phyloP scores from a whole-genome alignment of 2,797 vertebrate genomes.

The Semotilus atromaculatus region DNA sequence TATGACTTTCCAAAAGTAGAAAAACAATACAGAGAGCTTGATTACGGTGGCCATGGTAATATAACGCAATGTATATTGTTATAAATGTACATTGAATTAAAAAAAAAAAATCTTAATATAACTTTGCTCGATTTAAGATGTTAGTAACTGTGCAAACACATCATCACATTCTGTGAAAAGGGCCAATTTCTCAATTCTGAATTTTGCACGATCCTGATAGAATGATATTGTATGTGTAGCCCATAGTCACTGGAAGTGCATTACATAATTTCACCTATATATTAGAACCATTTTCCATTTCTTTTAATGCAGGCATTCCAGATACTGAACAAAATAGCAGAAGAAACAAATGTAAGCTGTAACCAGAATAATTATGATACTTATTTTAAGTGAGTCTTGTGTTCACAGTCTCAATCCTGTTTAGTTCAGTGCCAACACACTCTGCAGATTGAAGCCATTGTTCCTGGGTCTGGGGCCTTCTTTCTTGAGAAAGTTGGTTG shows the following conservation, averaged over 20 bases:
- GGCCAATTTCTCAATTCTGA: neutral
- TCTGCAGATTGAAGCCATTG: slow-evolving; percentile 82
- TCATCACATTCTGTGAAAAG: neutral
- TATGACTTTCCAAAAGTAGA: too few species aligned
- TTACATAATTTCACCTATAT: neutral
- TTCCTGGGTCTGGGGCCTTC: slow-evolving; percentile 81
- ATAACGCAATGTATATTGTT: too few species aligned
- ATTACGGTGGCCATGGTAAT: too few species aligned
- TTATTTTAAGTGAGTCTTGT: neutral
- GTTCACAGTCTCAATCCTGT: slow-evolving; percentile 48
- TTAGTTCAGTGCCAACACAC: slow-evolving; percentile 77
- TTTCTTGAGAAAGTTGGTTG: slow-evolving; percentile 75
- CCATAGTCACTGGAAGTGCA: neutral
- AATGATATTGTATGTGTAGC: neutral
- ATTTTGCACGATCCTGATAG: neutral
- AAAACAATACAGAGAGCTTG: too few species aligned
- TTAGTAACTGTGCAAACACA: neutral
- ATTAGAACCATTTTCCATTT: neutral
- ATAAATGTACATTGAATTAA: too few species aligned
- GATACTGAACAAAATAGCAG: slow-evolving; percentile 79
- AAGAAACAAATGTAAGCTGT: slow-evolving; percentile 81
- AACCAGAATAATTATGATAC: neutral
- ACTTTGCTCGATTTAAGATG: too few species aligned
- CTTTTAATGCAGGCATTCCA: slow-evolving; percentile 79
- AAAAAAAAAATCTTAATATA: too few species aligned